Evolutionary conservation across 1,140 invertebrate species (phyloP).

Genomic region (Teleopsis dalmanni): DNA sequence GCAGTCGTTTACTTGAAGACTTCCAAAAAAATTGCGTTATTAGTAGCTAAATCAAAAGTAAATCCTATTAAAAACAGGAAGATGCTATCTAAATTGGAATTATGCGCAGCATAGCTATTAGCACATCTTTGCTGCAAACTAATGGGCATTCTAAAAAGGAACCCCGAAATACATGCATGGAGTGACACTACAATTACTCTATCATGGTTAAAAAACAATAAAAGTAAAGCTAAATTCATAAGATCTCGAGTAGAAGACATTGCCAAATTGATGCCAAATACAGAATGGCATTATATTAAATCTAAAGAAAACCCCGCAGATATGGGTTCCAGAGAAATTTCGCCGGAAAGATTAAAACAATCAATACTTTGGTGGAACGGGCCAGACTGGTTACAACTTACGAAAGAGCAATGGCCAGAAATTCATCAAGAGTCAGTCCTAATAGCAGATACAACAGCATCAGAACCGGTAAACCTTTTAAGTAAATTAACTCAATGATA

Average conservation of each 20-base stretch:
- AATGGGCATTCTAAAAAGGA: not conserved
- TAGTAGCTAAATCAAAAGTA: not conserved
- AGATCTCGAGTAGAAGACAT: not conserved
- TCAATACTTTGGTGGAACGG: not conserved
- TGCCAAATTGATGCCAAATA: not conserved
- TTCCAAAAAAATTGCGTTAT: not conserved
- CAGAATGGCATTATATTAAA: constrained; percentile 6
- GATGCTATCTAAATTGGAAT: not conserved
- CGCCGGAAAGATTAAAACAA: constrained; percentile 2
- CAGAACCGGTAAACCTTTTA: too few species aligned
- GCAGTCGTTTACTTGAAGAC: not conserved
- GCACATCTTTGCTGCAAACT: not conserved
- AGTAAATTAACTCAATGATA: too few species aligned
- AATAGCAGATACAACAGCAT: not conserved
- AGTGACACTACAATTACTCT: not conserved
- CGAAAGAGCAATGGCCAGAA: not conserved
- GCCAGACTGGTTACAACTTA: not conserved
- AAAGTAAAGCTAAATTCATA: not conserved
- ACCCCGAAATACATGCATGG: not conserved
- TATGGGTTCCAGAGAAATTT: constrained; percentile 8
- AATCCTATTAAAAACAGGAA: not conserved
- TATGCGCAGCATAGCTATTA: not conserved
- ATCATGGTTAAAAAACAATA: not conserved
- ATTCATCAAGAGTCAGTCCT: not conserved
- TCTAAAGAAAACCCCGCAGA: constrained; percentile 12